These are phyloP conservation scores for Paracanthobrama guichenoti DNA, from an alignment of 2,113 vertebrate genomes.

Conservation along the genomic window DNA sequence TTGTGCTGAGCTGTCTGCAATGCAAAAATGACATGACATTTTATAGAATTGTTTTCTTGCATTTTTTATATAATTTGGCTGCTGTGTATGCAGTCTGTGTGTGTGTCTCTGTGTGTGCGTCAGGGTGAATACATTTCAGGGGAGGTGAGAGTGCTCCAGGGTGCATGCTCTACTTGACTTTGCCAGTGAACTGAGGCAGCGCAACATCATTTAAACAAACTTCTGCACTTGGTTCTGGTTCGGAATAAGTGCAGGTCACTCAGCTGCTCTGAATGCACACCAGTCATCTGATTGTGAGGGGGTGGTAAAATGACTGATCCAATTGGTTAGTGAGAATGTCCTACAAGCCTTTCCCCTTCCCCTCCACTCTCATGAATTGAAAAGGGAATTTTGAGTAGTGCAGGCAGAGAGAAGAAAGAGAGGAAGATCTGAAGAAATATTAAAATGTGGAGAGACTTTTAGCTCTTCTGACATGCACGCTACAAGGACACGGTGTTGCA, in stretches of 20 bases:
- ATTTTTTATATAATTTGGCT: not conserved
- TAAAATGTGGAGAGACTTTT: slow-evolving; percentile 31
- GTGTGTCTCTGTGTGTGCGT: slow-evolving; percentile 7
- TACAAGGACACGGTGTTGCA: slow-evolving; percentile 29
- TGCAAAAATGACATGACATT: not conserved
- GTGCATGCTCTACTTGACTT: slow-evolving; percentile 33
- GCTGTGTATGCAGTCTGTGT: slow-evolving; percentile 1
- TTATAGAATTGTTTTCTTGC: not conserved
- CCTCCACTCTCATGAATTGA: slow-evolving; percentile 32
- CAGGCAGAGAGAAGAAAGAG: slow-evolving; percentile 22
- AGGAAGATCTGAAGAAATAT: slow-evolving; percentile 24
- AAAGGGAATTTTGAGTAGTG: slow-evolving; percentile 30
- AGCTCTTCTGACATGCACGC: slow-evolving; percentile 21
- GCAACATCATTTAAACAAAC: slow-evolving; percentile 29
- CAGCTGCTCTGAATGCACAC: slow-evolving; percentile 11
- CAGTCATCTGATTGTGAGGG: slow-evolving; percentile 30
- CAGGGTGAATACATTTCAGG: slow-evolving; percentile 38
- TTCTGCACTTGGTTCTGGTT: slow-evolving; percentile 32
- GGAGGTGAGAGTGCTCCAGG: slow-evolving; percentile 17
- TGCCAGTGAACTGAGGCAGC: slow-evolving; percentile 27
- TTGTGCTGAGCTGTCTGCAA: not conserved
- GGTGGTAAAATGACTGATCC: slow-evolving; percentile 23
- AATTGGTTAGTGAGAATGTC: slow-evolving; percentile 29
- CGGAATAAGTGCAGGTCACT: slow-evolving; percentile 29
- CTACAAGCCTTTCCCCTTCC: slow-evolving; percentile 9